phyloP scores from a whole-genome alignment of 2,113 vertebrate genomes.

The Phyllostomus hastatus region DNA sequence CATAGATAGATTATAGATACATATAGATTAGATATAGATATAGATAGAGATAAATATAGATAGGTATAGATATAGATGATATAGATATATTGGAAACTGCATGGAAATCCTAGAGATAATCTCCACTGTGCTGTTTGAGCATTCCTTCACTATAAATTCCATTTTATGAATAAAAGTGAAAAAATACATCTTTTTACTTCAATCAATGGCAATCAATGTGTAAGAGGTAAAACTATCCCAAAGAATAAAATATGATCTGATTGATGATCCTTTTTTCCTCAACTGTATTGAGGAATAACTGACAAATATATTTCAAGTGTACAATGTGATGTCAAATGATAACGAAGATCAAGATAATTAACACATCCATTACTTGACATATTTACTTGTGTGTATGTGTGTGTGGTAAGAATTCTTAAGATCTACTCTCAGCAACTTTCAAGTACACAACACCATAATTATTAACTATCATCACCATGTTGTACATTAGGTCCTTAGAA shows the following conservation, averaged over 20 bases:
- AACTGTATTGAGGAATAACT: not conserved
- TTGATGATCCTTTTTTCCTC: not conserved
- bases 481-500: not conserved
- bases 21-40: no score
- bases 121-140: not conserved
- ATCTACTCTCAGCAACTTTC: not conserved
- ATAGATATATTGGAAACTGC: not conserved
- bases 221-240: not conserved
- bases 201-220: not conserved
- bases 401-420: not conserved
- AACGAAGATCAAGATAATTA: not conserved
- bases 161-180: not conserved
- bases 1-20: no score
- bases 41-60: no score
- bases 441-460: not conserved
- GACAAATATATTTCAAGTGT: not conserved
- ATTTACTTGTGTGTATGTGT: not conserved
- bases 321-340: not conserved
- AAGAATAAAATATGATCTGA: not conserved
- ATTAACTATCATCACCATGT: not conserved
- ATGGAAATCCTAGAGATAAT: not conserved
- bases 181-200: not conserved
- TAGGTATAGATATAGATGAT: no score
- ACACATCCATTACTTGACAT: not conserved
- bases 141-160: not conserved